Evolutionary conservation across 2,888 invertebrate genomes (phyloP).

Genomic region (Ditula angustiorana): DNA sequence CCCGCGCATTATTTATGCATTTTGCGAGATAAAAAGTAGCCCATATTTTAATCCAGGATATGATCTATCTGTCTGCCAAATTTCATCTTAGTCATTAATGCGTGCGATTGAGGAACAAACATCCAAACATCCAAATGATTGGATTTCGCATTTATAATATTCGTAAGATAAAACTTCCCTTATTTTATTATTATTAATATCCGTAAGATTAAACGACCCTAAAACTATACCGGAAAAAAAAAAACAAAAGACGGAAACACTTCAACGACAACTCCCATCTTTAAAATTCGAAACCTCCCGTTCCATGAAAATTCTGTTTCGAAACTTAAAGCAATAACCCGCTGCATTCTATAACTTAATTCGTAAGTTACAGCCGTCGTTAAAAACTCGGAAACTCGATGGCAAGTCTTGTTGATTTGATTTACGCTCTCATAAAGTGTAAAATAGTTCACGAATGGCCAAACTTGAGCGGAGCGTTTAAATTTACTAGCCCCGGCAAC

Average conservation of each 20-base stretch:
- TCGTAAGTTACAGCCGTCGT: constrained; percentile 20
- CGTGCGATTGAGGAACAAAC: no score
- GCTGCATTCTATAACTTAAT: constrained; percentile 20
- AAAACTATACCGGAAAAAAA: not conserved
- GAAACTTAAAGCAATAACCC: not conserved
- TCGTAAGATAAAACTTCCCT: no score
- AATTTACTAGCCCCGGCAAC: constrained; percentile 19
- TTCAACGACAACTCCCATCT: not conserved
- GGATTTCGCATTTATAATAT: no score
- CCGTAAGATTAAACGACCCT: no score
- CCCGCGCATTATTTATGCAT: no score
- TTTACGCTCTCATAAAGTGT: constrained; percentile 37
- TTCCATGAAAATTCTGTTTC: not conserved
- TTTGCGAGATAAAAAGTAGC: no score
- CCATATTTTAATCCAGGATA: no score
- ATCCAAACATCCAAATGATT: no score
- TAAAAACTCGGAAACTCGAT: constrained; percentile 28
- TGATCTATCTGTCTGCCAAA: no score
- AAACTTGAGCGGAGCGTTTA: constrained; percentile 19
- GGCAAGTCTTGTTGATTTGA: constrained; percentile 37
- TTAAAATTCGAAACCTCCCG: not conserved
- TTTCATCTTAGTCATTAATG: no score
- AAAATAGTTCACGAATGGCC: constrained; percentile 33
- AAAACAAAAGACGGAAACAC: not conserved
- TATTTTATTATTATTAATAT: no score